A percentile compares a stretch with the other conserved stretches of the same genome.
These are phyloP conservation scores for Darevskia mixta DNA, from an alignment of 2,797 vertebrate species.

Conservation along the genomic window DNA sequence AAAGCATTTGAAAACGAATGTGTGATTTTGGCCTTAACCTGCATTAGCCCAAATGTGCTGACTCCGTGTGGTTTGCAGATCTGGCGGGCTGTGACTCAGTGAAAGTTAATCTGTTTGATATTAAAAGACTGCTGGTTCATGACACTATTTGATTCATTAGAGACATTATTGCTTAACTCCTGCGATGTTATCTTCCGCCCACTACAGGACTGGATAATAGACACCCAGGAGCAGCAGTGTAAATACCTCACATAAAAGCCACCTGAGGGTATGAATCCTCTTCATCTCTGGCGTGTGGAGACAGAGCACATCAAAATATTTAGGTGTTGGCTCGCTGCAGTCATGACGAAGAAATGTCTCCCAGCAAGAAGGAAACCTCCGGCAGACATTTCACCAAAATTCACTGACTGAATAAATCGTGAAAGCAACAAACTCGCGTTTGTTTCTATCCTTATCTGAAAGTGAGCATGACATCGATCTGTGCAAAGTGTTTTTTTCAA, in stretches of 20 bases:
- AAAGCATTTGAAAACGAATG: slow-evolving; percentile 5
- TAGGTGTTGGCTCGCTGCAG: slow-evolving; percentile 72
- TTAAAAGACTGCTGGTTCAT: slow-evolving; percentile 33
- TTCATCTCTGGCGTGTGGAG: slow-evolving; percentile 70
- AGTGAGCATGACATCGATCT: not conserved
- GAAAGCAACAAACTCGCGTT: not conserved
- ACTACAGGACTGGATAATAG: slow-evolving; percentile 40
- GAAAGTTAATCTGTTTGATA: slow-evolving; percentile 39
- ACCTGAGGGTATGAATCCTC: slow-evolving; percentile 68
- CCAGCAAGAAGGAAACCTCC: not conserved
- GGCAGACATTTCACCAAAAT: slow-evolving; percentile 23
- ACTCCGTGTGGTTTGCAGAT: not conserved
- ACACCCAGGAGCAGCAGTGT: slow-evolving; percentile 44
- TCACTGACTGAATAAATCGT: not conserved
- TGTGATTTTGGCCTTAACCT: not conserved
- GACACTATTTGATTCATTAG: slow-evolving; percentile 28
- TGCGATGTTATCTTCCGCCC: slow-evolving; percentile 33
- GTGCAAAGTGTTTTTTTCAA: not conserved
- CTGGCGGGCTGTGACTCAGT: not conserved
- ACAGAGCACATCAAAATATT: slow-evolving; percentile 72
- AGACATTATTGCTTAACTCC: slow-evolving; percentile 39
- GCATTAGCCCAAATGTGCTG: slow-evolving; percentile 26
- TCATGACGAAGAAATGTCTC: slow-evolving; percentile 63
- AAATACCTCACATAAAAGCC: slow-evolving; percentile 65
- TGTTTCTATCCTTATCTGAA: not conserved